A percentile compares a stretch with the other conserved stretches of the same genome.
These are phyloP conservation scores for Kryptolebias marmoratus DNA, from an alignment of 2,113 vertebrate genomes.

Conservation along the genomic window DNA sequence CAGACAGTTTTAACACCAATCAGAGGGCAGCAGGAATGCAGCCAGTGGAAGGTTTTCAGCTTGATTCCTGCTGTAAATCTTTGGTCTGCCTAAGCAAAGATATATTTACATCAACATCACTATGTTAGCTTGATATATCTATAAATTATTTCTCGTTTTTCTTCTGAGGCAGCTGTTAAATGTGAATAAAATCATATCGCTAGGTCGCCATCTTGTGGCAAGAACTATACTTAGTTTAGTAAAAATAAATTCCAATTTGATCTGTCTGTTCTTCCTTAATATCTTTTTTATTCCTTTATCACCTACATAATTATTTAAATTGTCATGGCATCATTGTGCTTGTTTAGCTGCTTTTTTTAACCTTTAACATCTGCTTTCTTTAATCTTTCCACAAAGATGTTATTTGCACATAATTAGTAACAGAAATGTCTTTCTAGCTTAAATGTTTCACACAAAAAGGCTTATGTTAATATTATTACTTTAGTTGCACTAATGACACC, in stretches of 20 bases:
- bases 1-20: conserved; percentile 39
- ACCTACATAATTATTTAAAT: neutral
- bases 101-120: neutral
- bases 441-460: conserved; percentile 30
- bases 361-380: conserved; percentile 5
- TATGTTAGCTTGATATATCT: neutral
- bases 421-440: conserved; percentile 31
- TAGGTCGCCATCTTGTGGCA: conserved; percentile 70
- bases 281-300: neutral
- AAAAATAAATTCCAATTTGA: neutral
- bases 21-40: conserved; percentile 35
- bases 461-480: conserved; percentile 64
- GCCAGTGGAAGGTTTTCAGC: neutral
- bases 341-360: neutral
- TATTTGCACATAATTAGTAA: conserved; percentile 36
- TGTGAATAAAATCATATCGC: conserved; percentile 4
- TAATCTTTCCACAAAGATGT: conserved; percentile 19
- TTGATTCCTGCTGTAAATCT: neutral
- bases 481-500: conserved; percentile 51
- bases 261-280: neutral
- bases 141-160: neutral
- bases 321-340: neutral
- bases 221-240: neutral
- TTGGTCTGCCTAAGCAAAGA: neutral
- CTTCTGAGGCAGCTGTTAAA: neutral